Base-by-base conservation (phyloP, 1,140 invertebrate species). In the Listronotus bonariensis region DNA sequence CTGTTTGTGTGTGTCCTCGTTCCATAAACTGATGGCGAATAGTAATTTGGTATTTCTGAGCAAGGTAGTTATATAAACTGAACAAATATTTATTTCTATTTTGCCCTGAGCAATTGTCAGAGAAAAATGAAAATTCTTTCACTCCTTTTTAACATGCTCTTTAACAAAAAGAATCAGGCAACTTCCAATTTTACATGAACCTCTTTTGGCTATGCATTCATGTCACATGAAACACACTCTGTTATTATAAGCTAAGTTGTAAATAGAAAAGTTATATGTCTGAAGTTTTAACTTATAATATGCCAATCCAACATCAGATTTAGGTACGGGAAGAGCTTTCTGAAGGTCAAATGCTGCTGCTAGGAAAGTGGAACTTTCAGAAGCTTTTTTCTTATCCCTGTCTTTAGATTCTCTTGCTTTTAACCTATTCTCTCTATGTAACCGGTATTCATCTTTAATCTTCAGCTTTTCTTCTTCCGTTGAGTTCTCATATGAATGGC, bases 1-100 rank as follows among this genome's bases (percentile, higher is more conserved):
- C 20, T 49, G 74, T 74, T 70, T 78, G 72, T 0, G 77, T 78
- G 48, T 78, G 76, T 3, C 76, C 77, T n/a, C 15, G 8, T 46
- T 46, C 10, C 10, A 7, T 40, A 40, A 40, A 14, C n/a, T 68
- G 70, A 57, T 77, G 73, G 6, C 26, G 66, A 34, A 78, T 76
- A 36, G 63, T 58, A n/a, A 74, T 62, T 10, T 68, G 57, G 57
- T 67, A 72, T 32, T 65, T 56, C 48, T 71, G 58, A 11, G 71
- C 57, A n/a, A 79, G 57, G 49, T 67, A 73, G 7, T 72, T 68
- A 49, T 79, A 78, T 79, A 74, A 8, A 77, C 76, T 9, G 64
- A 54, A 67, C 77, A 79, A 55, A 26, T 3, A 26, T 26, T 1
- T 26, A 26, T 26, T 78, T n/a, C n/a, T n/a, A n/a, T n/a, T n/a